Conservation (phyloP, 2,113 vertebrate species). For the Notechis scutatus region DNA sequence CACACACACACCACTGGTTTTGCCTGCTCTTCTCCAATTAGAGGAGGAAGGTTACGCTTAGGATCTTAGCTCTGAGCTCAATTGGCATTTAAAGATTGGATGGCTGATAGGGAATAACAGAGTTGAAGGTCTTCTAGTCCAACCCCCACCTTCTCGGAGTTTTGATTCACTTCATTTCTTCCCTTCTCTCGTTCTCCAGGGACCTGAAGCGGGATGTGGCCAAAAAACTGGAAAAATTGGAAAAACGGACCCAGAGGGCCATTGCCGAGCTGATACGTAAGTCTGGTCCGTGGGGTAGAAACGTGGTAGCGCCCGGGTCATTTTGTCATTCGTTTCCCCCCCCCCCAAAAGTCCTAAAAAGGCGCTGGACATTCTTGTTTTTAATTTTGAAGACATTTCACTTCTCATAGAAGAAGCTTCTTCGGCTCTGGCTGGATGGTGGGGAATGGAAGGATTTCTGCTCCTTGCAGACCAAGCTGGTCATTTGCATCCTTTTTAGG, state of each 20-base stretch:
- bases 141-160: background rate
- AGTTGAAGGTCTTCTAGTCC: background rate
- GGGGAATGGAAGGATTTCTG: too few relatives aligned
- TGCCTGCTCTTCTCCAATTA: too few relatives aligned
- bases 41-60: too few relatives aligned
- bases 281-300: constrained; percentile 38
- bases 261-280: constrained; percentile 90
- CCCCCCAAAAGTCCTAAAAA: too few relatives aligned
- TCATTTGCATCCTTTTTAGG: too few relatives aligned
- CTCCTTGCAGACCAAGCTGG: too few relatives aligned
- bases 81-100: background rate
- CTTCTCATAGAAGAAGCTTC: too few relatives aligned
- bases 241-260: constrained; percentile 86
- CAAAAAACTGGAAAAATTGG: constrained; percentile 89
- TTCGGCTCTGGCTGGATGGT: too few relatives aligned
- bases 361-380: too few relatives aligned
- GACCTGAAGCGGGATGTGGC: constrained; percentile 90
- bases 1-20: too few relatives aligned
- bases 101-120: background rate
- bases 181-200: constrained; percentile 64
- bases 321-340: too few relatives aligned
- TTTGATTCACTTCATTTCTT: background rate
- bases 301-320: background rate
- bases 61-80: background rate
- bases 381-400: too few relatives aligned